A percentile compares a stretch with the other conserved stretches of the same genome.
Conservation (phyloP, 2,797 vertebrate species). For the Ataeniobius toweri region DNA sequence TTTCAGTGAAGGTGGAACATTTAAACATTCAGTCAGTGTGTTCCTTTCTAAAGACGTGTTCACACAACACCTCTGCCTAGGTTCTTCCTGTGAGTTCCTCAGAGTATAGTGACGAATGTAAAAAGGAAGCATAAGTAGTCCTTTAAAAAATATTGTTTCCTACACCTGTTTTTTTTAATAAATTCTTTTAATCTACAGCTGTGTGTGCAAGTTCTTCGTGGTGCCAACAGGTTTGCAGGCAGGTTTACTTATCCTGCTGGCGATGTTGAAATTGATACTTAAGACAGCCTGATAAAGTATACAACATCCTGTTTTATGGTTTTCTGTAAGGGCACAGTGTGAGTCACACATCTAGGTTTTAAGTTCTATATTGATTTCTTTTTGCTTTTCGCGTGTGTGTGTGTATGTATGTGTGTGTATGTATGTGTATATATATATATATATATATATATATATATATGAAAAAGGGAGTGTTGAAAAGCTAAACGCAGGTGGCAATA, state of each 20-base stretch:
- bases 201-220: neutral
- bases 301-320: slow-evolving; percentile 5
- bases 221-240: neutral
- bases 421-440: no score
- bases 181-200: neutral
- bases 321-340: neutral
- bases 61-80: neutral
- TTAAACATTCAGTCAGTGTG: neutral
- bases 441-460: no score
- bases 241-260: neutral
- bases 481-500: no score
- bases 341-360: slow-evolving; percentile 6
- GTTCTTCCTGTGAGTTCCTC: neutral
- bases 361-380: slow-evolving; percentile 2
- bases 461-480: no score
- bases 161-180: neutral
- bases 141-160: neutral
- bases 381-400: slow-evolving; percentile 3
- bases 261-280: slow-evolving; percentile 6
- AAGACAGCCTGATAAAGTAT: slow-evolving; percentile 8
- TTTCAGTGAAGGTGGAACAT: neutral
- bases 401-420: no score
- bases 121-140: neutral
- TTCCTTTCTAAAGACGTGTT: neutral
- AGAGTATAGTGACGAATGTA: neutral